Base-by-base conservation (phyloP, 2,888 invertebrate genomes). In the Ophonus ardosiacus region DNA sequence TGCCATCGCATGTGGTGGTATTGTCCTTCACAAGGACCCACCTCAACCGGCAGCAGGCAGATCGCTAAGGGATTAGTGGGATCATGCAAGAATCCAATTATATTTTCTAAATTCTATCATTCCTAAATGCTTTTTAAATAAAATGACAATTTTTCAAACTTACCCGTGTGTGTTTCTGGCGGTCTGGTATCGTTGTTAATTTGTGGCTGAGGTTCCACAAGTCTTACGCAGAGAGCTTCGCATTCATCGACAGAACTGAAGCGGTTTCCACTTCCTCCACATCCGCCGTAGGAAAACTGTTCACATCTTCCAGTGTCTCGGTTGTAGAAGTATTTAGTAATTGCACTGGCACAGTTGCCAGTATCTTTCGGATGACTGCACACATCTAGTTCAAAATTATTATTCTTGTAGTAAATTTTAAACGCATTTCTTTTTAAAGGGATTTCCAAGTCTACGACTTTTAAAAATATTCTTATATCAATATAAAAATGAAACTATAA, bases 221-320 rank as follows among this genome's bases (percentile, higher is more conserved):
- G 93, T 83, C 92, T 92, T 85, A 94, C 90, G 90, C 97, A 97
- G 88, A 95, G 91, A 4, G 94, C 93, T 89, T 95, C 93, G 89
- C 97, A 97, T 89, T 97, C 96, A 38, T 93, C 93, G n/a, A 92
- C 90, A 8, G 93, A 93, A 85, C 94, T 94, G 92, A 98, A 98
- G 81, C 97, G 93, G 91, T 98, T 98, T 79, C 96, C 95, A 88
- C 96, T 97, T 43, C 98, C 98, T 56, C 92, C 93, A 90, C 98
- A 98, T 85, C 98, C 98, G 56, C 97, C 95, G 89, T 96, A 98
- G 0, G 92, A 91, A 91, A 97, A 98, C 86, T 93, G 92, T 81
- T 92, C 92, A 90, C 98, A 98, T 56, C 91, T 90, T 13, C 94
- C 93, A 0, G 92, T 90, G 0, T 88, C 88, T 13, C 90, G 89